phyloP scores from a whole-genome alignment of 2,888 invertebrate genomes.

The Dichetophora obliterata region DNA sequence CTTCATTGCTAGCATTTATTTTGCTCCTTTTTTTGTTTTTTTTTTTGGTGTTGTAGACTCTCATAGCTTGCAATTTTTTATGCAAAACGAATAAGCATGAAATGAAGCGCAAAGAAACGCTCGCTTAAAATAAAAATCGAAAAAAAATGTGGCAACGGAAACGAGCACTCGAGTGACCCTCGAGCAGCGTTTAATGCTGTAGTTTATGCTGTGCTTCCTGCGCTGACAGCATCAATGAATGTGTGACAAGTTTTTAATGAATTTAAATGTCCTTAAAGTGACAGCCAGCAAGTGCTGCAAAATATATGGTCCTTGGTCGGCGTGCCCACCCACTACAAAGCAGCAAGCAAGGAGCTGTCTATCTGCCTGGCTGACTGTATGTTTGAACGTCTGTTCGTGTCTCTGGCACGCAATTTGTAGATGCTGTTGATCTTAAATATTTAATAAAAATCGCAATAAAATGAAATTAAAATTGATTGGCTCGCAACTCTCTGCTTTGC shows the following conservation, averaged over 20 bases:
- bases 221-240: slow-evolving; percentile 19
- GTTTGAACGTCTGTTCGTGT: neutral
- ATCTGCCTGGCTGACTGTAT: neutral
- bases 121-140: neutral
- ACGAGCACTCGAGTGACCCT: neutral
- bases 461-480: slow-evolving; percentile 15
- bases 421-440: neutral
- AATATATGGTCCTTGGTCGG: neutral
- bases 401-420: neutral
- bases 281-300: slow-evolving; percentile 2
- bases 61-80: neutral
- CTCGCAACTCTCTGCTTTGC: neutral
- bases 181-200: slow-evolving; percentile 5
- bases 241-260: slow-evolving; percentile 26
- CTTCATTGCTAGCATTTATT: no score
- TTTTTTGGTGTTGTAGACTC: no score
- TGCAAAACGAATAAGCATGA: neutral
- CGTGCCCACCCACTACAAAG: neutral
- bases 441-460: neutral
- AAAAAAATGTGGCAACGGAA: neutral
- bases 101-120: neutral
- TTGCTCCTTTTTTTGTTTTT: no score
- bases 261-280: slow-evolving; percentile 27
- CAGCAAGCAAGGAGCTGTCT: no score
- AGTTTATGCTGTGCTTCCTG: neutral